These are phyloP conservation scores for Hoplias malabaricus DNA, from an alignment of 2,113 vertebrate species.

Conservation along the genomic window DNA sequence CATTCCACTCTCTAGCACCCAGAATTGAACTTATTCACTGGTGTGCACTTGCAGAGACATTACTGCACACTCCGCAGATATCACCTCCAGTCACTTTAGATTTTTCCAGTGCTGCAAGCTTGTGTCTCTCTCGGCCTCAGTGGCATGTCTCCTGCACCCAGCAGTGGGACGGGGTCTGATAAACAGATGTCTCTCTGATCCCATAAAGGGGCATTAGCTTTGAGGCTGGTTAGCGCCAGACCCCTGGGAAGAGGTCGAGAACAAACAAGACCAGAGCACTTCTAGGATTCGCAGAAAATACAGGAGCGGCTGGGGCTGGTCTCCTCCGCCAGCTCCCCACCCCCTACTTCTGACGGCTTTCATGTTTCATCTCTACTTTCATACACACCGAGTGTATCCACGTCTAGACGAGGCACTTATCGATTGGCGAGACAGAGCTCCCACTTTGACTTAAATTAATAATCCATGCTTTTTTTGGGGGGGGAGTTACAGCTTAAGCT, in stretches of 20 bases:
- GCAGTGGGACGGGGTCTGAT: constrained; percentile 30
- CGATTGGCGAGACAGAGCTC: neutral
- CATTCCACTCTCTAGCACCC: constrained; percentile 1
- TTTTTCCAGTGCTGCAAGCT: neutral
- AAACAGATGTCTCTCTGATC: constrained; percentile 48
- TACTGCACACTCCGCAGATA: neutral
- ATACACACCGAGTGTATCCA: constrained; percentile 9
- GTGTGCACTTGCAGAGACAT: neutral
- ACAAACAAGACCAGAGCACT: constrained; percentile 28
- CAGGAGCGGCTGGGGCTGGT: neutral
- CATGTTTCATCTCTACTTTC: constrained; percentile 12
- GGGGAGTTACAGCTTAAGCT: no score
- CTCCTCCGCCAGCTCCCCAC: neutral
- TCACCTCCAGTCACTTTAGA: neutral
- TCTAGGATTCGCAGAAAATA: constrained; percentile 30
- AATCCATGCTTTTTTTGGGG: constrained; percentile 18
- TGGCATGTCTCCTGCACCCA: constrained; percentile 26
- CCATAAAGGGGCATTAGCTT: constrained; percentile 44
- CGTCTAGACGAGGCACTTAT: constrained; percentile 37
- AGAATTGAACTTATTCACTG: neutral
- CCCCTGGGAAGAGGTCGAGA: constrained; percentile 48
- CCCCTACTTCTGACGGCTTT: neutral
- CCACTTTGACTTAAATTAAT: constrained; percentile 26
- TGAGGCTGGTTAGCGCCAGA: constrained; percentile 41
- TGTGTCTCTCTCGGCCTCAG: constrained; percentile 16